Percentiles rank a stretch among this genome's conserved stretches.
Evolutionary conservation across 2,797 vertebrate genomes (phyloP).

Genomic region (Pseudomugil tenellus): DNA sequence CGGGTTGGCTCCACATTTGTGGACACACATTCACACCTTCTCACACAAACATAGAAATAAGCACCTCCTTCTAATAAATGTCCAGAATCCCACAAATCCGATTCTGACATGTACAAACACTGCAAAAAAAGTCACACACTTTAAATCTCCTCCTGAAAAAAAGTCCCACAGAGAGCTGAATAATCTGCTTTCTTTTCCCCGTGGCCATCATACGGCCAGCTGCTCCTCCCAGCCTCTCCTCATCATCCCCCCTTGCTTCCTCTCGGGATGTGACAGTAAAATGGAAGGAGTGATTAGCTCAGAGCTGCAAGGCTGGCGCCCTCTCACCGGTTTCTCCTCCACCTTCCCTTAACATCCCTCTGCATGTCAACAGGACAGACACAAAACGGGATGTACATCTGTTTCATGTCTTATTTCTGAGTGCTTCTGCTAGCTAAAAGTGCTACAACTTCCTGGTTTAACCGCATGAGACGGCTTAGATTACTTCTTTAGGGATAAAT

Average conservation of each 20-base stretch:
- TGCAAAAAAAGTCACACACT: conserved; percentile 15
- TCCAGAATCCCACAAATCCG: too few species aligned
- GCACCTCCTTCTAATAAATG: conserved; percentile 41
- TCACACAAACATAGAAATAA: not conserved
- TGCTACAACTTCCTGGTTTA: not conserved
- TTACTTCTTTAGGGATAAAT: conserved; percentile 27
- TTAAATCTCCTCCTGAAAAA: conserved; percentile 44
- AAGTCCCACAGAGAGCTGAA: conserved; percentile 40
- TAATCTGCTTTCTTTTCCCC: conserved; percentile 69
- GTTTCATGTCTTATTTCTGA: not conserved
- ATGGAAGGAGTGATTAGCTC: conserved; percentile 72
- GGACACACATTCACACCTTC: conserved; percentile 21
- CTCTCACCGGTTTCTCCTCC: conserved; percentile 75
- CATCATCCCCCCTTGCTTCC: conserved; percentile 16
- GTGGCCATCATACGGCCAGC: conserved; percentile 61
- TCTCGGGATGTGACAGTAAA: conserved; percentile 63
- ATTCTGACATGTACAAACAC: conserved; percentile 12
- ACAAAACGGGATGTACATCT: not conserved
- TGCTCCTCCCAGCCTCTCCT: conserved; percentile 55
- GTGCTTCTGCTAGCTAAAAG: conserved; percentile 2
- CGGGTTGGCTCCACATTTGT: conserved; percentile 34
- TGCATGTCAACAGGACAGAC: conserved; percentile 6
- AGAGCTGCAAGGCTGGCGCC: conserved; percentile 58
- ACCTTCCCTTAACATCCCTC: conserved; percentile 44
- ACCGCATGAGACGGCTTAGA: conserved; percentile 6